Percentiles rank a stretch among this genome's conserved stretches.
Evolutionary conservation across 2,113 vertebrate genomes (phyloP).

Genomic region (Piprites chloris): DNA sequence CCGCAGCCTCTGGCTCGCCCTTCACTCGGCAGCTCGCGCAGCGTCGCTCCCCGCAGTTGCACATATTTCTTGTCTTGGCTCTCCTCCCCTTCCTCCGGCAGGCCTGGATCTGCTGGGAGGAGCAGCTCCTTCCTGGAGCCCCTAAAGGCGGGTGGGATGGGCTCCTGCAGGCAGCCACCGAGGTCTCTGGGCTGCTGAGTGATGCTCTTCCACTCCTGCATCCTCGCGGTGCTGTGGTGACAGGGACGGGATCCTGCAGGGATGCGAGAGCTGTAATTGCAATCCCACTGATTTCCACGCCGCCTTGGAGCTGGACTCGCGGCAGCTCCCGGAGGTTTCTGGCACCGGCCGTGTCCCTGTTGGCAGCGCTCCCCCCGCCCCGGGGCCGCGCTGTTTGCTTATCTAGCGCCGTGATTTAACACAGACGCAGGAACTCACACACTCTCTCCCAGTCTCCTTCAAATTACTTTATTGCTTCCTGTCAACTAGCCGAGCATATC

Average conservation of each 20-base stretch:
- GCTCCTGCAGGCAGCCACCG: background rate
- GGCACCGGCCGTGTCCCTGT: background rate
- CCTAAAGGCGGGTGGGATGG: background rate
- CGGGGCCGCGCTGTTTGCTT: conserved; percentile 43
- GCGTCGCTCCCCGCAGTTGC: background rate
- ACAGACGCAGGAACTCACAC: conserved; percentile 55
- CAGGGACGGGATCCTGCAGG: background rate
- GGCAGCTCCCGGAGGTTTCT: background rate
- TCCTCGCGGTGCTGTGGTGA: accelerated
- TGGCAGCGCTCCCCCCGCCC: background rate
- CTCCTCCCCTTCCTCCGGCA: background rate
- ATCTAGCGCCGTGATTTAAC: conserved; percentile 49
- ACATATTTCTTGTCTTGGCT: background rate
- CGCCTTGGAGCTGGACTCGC: background rate
- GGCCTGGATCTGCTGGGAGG: background rate
- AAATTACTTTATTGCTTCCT: conserved; percentile 68
- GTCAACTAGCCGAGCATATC: conserved; percentile 52
- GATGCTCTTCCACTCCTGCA: accelerated
- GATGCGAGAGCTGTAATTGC: background rate
- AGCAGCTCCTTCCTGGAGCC: background rate
- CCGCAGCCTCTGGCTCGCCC: background rate
- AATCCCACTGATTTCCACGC: background rate
- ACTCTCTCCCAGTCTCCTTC: conserved; percentile 50
- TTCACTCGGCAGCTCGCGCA: background rate
- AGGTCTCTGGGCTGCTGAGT: accelerated